Evolutionary conservation across 1,140 invertebrate species (phyloP).

Genomic region (Drosophila albomicans): DNA sequence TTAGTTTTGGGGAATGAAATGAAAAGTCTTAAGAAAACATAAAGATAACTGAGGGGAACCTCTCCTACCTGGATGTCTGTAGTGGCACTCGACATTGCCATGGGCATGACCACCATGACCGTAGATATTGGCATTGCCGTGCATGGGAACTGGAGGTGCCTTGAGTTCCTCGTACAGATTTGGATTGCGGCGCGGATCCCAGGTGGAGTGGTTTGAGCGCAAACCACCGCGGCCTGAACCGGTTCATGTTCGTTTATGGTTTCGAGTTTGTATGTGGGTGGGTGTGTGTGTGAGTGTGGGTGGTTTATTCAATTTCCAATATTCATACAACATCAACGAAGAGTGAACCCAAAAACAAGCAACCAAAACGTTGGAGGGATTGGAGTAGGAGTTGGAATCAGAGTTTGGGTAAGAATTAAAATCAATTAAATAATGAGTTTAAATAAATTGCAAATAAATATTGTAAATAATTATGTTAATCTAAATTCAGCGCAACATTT

Average conservation of each 20-base stretch:
- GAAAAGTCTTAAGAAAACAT: constrained; percentile 15
- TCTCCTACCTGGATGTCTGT: constrained; percentile 86
- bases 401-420: constrained; percentile 41
- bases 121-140: constrained; percentile 76
- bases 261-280: not conserved
- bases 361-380: constrained; percentile 54
- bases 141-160: constrained; percentile 86
- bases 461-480: constrained; percentile 27
- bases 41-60: constrained; percentile 37
- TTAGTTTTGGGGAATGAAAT: constrained; percentile 14
- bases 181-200: constrained; percentile 92
- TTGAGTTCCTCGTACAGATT: constrained; percentile 93
- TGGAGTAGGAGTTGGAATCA: constrained; percentile 9
- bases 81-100: constrained; percentile 87
- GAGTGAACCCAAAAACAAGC: constrained; percentile 65
- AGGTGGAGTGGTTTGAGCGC: constrained; percentile 91
- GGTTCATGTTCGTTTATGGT: constrained; percentile 22
- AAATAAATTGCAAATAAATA: constrained; percentile 8
- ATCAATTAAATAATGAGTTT: constrained; percentile 35
- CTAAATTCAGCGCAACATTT: constrained; percentile 79
- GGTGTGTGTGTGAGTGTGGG: constrained; percentile 47
- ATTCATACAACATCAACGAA: constrained; percentile 76
- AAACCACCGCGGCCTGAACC: constrained; percentile 78
- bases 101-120: constrained; percentile 78
- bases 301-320: constrained; percentile 75